Conservation (phyloP, 2,888 invertebrate species). For the Scaptomyza parva region DNA sequence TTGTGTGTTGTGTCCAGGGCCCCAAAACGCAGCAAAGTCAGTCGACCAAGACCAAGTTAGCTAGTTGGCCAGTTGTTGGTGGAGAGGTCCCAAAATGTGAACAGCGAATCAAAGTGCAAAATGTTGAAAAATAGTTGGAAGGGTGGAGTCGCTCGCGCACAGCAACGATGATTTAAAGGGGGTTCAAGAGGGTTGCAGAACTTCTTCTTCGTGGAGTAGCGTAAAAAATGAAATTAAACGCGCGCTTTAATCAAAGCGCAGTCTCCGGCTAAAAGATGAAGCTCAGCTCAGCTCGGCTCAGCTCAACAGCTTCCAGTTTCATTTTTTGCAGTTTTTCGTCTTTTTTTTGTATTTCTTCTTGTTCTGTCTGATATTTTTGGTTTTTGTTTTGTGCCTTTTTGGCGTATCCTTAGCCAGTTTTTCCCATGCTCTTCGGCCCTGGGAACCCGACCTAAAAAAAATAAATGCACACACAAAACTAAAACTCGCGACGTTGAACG, state of each 20-base stretch:
- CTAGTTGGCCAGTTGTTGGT: slow-evolving; percentile 25
- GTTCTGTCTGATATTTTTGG: slow-evolving; percentile 39
- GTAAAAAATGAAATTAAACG: slow-evolving; percentile 82
- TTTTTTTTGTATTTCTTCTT: slow-evolving; percentile 38
- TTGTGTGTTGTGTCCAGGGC: slow-evolving; percentile 26
- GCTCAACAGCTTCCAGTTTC: slow-evolving; percentile 54
- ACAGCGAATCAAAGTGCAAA: slow-evolving; percentile 77
- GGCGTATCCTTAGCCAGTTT: slow-evolving; percentile 71
- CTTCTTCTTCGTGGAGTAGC: slow-evolving; percentile 63
- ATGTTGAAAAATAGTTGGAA: slow-evolving; percentile 67
- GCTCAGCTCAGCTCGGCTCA: slow-evolving; percentile 39
- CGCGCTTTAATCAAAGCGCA: slow-evolving; percentile 79
- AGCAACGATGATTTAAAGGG: background rate
- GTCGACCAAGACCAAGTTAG: slow-evolving; percentile 27
- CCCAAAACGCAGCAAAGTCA: slow-evolving; percentile 33
- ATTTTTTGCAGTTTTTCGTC: slow-evolving; percentile 27
- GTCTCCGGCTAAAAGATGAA: slow-evolving; percentile 45
- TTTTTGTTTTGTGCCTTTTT: slow-evolving; percentile 49
- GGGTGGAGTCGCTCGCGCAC: slow-evolving; percentile 70
- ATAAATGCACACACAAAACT: slow-evolving; percentile 49
- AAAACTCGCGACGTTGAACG: slow-evolving; percentile 45
- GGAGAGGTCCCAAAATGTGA: slow-evolving; percentile 68
- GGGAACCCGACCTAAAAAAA: slow-evolving; percentile 52
- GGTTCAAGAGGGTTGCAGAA: slow-evolving; percentile 7
- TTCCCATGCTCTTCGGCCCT: slow-evolving; percentile 63